Evolutionary conservation across 2,113 vertebrate genomes (phyloP), one percentile per base, ranked within the genome.

Genomic region (Paradisaea rubra): DNA sequence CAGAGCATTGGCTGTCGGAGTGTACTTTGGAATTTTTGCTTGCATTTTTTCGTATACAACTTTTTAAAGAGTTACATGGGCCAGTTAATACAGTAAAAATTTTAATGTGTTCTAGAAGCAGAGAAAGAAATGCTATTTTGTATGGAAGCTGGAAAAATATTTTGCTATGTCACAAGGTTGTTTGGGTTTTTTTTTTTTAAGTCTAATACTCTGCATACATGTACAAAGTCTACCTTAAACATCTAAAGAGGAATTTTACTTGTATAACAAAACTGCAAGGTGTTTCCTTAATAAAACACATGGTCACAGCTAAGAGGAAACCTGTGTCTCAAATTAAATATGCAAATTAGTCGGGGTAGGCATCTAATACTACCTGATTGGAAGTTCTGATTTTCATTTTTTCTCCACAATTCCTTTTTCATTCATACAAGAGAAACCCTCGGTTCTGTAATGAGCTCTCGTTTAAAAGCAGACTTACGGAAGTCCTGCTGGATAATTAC

Each of bases 1-100:
- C 99, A 99, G 98, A 99, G 99, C 99, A 99, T 98, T 97, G 96
- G 93, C 88, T 97, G 91, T 97, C 4, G 1, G 93, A 97, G 97
- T 96, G 95, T 97, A 95, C 90, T 97, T 97, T 97, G 96, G 66
- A 94, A 88, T 97, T 97, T 97, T 95, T 97, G 66, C 65, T 79
- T 86, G 73, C 83, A 28, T 91, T 23, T 23, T 81, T 91, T 96
- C 96, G 18, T 93, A 90, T 72, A 72, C 18, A 81, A 79, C 47
- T 89, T 96, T 52, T 97, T 65, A 96, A 94, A 69, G 89, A 88
- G 79, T 81, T 92, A 64, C 39, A 87, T 22, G 25, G 69, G 68
- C n/a, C 70, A 79, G 45, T 86, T 74, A 79, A 63, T 90, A 81
- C 6, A 63, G 80, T 88, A 87, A 83, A 94, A 87, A 42, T 22